Base-by-base conservation (phyloP, 2,888 invertebrate genomes). In the Apotomis betuletana region DNA sequence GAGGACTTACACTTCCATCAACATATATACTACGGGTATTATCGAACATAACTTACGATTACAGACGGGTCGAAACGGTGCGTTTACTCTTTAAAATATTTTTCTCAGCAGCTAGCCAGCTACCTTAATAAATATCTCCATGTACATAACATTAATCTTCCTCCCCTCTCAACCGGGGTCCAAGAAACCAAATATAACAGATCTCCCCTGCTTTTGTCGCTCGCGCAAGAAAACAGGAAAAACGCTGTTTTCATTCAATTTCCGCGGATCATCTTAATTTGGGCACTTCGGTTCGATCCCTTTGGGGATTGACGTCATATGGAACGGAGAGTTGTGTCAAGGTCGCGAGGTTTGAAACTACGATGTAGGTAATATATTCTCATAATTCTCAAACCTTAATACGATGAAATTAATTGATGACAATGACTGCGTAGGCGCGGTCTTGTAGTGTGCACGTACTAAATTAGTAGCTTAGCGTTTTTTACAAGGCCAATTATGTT, bases 401-500 rank as follows among this genome's bases (percentile, higher is more conserved):
- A 41, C 5, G 41, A 5, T 6, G 41, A 41, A 41, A 6, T 6
- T 41, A 41, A 41, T 41, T 52, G 49, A 46, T 57, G 36, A 5
- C 36, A 27, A 57, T 27, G 12, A 57, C 10, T 27, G 27, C 10
- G 27, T 36, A 57, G 36, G 36, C 27, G 10, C 10, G 27, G 41
- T 57, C 12, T 36, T 38, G 5, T 38, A 38, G n/a, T n/a, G 9
- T 10, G 49, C 9, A 9, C 49, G 49, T 59, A 41, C 41, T 59
- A 44, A 41, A 68, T 58, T 58, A 58, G 58, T n/a, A 6, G 49
- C 8, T 46, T 10, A 44, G 27, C 44, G 13, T 44, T 64, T 52
- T 54, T 65, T 60, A 64, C 54, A 60, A 36, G 60, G 67, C 71
- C 69, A 79, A 80, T 83, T 82, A 83, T 77, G 79, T 80, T 83